Base-by-base conservation (phyloP, 2,888 invertebrate genomes). In the Agrotis segetum region DNA sequence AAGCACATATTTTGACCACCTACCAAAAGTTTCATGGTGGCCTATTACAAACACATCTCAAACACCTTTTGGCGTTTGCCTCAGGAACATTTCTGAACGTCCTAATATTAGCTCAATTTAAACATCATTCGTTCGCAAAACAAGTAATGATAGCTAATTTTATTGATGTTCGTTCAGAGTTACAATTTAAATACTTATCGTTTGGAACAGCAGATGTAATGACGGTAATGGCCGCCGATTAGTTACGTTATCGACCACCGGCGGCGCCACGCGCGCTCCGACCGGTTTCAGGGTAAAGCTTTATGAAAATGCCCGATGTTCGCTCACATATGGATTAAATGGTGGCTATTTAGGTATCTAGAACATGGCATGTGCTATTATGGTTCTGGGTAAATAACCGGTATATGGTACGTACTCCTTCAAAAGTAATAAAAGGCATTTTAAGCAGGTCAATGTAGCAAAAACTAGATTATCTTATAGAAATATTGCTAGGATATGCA, bases 161-260 rank as follows among this genome's bases (percentile, higher is more conserved):
- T 79, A 83, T 77, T 77, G 69, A 78, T 79, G 69, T 83, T 69
- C 80, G 55, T 71, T 67, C 67, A 63, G 56, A 74, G 44, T 80
- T 81, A 75, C 81, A 70, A 56, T 81, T 79, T 83, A 68, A 83
- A 79, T 79, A 79, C 83, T 68, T 65, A 77, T 47, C 74, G 83
- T 80, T 79, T 74, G 56, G 34, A 82, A 84, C 77, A 88, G 84
- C 72, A 74, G 67, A 77, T 87, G 87, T 91, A 90, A 91, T 92
- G 89, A 90, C 89, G 88, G 88, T 92, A 93, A 92, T 92, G 90
- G 88, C 85, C 80, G 82, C 84, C 92, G 91, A 93, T 93, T 93
- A 93, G 92, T 91, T 90, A 87, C 86, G 83, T 86, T 82, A 77
- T 68, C 88, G 92, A 90, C 93, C 93, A 93, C 93, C 92, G 83